Percentiles rank a stretch among this genome's conserved stretches.
phyloP scores from a whole-genome alignment of 2,113 vertebrate species.

The Xenopus laevis region DNA sequence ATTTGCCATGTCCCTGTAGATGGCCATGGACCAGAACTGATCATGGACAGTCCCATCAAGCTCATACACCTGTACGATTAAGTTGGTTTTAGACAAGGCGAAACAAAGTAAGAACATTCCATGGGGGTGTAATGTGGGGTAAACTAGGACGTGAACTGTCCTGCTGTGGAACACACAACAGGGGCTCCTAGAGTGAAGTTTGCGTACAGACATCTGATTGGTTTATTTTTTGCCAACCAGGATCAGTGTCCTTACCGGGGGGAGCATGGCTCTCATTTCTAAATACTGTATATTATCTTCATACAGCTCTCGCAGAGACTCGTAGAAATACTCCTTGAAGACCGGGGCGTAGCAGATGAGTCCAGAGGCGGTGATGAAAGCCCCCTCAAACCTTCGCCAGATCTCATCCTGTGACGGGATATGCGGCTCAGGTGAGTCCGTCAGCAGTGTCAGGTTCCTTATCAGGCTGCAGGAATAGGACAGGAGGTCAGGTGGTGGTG shows the following conservation, averaged over 20 bases:
- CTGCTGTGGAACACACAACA: too few species aligned
- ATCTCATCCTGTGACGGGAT: conserved; percentile 72
- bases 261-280: conserved; percentile 77
- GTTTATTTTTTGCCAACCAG: too few species aligned
- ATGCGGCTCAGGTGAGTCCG: conserved; percentile 65
- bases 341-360: conserved; percentile 82
- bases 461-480: conserved; percentile 63
- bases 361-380: conserved; percentile 65
- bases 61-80: conserved; percentile 73
- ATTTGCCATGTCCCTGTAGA: conserved; percentile 66
- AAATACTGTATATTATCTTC: conserved; percentile 79
- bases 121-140: too few species aligned
- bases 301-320: conserved; percentile 74
- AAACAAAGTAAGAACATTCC: too few species aligned
- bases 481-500: too few species aligned
- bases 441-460: conserved; percentile 76
- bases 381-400: conserved; percentile 74
- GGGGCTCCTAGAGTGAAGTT: too few species aligned
- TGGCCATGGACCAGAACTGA: conserved; percentile 66
- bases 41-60: conserved; percentile 71
- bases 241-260: conserved; percentile 56
- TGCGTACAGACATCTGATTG: too few species aligned
- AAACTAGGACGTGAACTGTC: too few species aligned
- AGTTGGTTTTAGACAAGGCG: too few species aligned
- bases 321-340: conserved; percentile 81